Evolutionary conservation across 2,797 vertebrate species (phyloP).

Genomic region (Oreochromis grahami): DNA sequence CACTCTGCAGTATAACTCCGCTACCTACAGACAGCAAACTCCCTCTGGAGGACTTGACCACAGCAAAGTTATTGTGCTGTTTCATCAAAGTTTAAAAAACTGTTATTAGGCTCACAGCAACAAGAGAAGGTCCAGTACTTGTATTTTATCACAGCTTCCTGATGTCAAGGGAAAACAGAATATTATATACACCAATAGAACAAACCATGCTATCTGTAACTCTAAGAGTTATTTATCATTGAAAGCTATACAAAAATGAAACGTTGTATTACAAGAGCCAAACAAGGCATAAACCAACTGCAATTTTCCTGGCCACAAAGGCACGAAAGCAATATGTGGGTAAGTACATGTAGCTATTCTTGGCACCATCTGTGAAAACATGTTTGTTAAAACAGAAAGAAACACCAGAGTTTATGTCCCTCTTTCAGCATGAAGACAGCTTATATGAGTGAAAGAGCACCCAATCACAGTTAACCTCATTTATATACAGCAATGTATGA

Average conservation of each 20-base stretch:
- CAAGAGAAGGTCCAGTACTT: neutral
- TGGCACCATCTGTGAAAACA: neutral
- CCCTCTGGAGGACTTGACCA: neutral
- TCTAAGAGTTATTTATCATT: neutral
- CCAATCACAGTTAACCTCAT: neutral
- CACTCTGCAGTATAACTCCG: neutral
- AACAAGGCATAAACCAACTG: neutral
- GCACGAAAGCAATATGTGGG: neutral
- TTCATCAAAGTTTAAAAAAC: constrained; percentile 5
- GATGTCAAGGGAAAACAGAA: neutral
- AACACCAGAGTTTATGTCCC: neutral
- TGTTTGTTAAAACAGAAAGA: neutral
- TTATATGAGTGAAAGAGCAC: neutral
- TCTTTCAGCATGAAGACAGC: neutral
- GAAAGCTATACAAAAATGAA: neutral
- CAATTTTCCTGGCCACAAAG: neutral
- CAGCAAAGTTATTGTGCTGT: neutral
- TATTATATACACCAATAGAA: neutral
- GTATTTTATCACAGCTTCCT: neutral
- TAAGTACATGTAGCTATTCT: neutral
- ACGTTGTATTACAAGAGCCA: neutral
- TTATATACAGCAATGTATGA: neutral
- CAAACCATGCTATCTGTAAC: neutral
- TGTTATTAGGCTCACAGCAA: neutral
- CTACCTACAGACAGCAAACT: neutral